Base-by-base conservation (phyloP, 2,888 invertebrate genomes). In the Drosophila affinis region DNA sequence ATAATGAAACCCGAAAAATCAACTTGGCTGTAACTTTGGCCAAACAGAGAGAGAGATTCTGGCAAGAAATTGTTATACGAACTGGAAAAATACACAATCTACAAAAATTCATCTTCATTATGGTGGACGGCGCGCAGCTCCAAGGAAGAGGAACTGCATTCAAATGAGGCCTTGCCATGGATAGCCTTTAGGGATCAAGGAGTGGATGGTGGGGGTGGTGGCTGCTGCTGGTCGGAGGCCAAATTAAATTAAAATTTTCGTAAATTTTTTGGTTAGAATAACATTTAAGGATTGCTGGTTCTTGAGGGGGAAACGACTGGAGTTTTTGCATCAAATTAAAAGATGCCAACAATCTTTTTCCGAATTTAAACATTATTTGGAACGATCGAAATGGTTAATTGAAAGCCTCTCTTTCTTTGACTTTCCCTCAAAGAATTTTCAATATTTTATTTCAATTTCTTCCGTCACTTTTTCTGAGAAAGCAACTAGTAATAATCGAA, bases 61-160 rank as follows among this genome's bases (percentile, higher is more conserved):
- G 64, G 72, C 79, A 75, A 75, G 79, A 84, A 73, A 71, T 63
- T 83, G 87, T 77, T 78, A 75, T 77, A 72, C 78, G 77, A 80
- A 82, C 85, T 75, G 85, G 85, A 85, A 87, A 87, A 85, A 85
- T 85, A 85, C 82, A 85, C 87, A 87, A 83, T 86, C 87, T 86
- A 67, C 79, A 79, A 80, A 77, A 82, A 84, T 83, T 84, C 79
- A 81, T 84, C 87, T 77, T 86, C 76, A 81, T 86, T 81, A 81
- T 73, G 76, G 73, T 53, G 48, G 24, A 32, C 45, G 51, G 21
- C 12, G 34, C 44, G 9, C 9, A 27, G 7, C 45, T 24, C 24
- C 24, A 24, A 5, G 17, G 27, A 48, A 32, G 57, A n/a, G 44
- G 17, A 77, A 86, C 79, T 84, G 87, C 83, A 84, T 84, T 86